A percentile compares a stretch with the other conserved stretches of the same genome.
phyloP scores from a whole-genome alignment of 2,888 invertebrate species.

The Petrolisthes manimaculis region DNA sequence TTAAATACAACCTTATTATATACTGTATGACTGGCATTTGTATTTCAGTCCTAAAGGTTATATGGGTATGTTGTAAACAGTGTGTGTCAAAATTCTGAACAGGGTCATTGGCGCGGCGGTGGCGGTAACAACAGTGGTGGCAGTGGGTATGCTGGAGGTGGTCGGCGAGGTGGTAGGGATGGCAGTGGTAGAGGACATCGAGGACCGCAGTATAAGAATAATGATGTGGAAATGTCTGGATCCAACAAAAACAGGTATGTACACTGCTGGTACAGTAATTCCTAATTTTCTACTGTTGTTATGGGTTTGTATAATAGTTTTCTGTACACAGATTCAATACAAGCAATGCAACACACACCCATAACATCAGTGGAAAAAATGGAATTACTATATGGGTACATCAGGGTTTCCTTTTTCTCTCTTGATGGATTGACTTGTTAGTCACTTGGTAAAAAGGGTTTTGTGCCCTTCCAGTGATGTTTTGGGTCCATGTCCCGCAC shows the following conservation, averaged over 20 bases:
- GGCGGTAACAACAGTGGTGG: no score
- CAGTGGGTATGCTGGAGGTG: neutral
- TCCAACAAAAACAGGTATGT: slow-evolving; percentile 17
- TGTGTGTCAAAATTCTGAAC: neutral
- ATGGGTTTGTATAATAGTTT: neutral
- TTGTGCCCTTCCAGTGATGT: no score
- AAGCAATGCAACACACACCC: no score
- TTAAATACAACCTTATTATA: no score
- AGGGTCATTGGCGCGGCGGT: slow-evolving; percentile 33
- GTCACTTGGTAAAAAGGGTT: no score
- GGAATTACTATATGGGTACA: no score
- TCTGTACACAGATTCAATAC: no score
- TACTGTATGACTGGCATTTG: neutral
- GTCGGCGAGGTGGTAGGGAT: slow-evolving; percentile 3
- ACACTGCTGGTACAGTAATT: neutral
- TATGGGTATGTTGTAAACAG: neutral
- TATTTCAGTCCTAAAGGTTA: neutral
- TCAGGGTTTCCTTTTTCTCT: no score
- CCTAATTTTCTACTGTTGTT: neutral
- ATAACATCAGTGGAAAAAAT: no score
- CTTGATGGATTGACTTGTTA: no score
- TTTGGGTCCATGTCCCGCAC: neutral
- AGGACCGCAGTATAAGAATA: slow-evolving; percentile 23
- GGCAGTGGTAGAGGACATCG: neutral
- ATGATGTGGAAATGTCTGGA: slow-evolving; percentile 12